Conservation (phyloP, 2,888 invertebrate species). For the Pseudoips prasinana region DNA sequence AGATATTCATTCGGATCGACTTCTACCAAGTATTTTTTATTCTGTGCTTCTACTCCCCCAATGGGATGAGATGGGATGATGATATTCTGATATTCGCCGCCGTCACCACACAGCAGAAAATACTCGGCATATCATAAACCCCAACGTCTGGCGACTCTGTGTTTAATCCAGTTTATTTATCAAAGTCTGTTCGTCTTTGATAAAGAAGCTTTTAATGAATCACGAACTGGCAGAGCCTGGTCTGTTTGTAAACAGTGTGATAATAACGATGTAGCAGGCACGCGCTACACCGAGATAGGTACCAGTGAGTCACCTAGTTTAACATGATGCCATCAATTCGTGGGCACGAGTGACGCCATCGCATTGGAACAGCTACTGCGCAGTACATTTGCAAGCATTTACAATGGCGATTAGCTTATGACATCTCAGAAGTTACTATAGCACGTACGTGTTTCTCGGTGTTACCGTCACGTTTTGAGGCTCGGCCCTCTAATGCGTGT, state of each 20-base stretch:
- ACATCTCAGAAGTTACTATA: constrained; percentile 26
- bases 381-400: constrained; percentile 31
- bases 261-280: constrained; percentile 31
- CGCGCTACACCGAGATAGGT: constrained; percentile 23
- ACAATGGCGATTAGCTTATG: constrained; percentile 24
- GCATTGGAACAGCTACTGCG: constrained; percentile 35
- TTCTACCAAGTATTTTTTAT: too few relatives aligned
- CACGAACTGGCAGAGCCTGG: constrained; percentile 9
- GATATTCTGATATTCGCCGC: too few relatives aligned
- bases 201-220: too few relatives aligned
- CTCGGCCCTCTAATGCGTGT: constrained; percentile 59
- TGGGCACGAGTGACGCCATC: constrained; percentile 36
- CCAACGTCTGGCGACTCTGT: too few relatives aligned
- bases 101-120: too few relatives aligned
- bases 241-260: constrained; percentile 61
- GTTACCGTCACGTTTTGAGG: constrained; percentile 41
- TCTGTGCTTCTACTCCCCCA: too few relatives aligned
- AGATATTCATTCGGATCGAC: too few relatives aligned
- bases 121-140: too few relatives aligned
- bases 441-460: constrained; percentile 9
- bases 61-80: too few relatives aligned
- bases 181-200: too few relatives aligned
- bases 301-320: constrained; percentile 52
- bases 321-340: constrained; percentile 57
- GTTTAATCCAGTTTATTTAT: too few relatives aligned